Evolutionary conservation across 2,113 vertebrate genomes (phyloP), one percentile per base, ranked within the genome.

Genomic region (Oreochromis tanganicae): DNA sequence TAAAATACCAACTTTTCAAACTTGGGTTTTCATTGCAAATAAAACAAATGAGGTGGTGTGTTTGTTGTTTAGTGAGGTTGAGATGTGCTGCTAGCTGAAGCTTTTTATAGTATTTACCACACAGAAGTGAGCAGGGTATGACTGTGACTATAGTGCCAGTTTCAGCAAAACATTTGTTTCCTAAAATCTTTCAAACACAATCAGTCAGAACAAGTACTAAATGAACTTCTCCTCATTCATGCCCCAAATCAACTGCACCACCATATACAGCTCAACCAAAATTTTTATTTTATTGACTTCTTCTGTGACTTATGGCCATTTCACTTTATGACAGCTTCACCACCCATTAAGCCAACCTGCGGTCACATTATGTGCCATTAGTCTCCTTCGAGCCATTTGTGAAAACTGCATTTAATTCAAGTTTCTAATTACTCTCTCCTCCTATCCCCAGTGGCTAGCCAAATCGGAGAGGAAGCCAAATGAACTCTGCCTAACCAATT

Each of bases 401-500:
- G 73, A 93, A 89, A 90, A 90, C 81, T 87, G 86, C 87, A 83
- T 93, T 95, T 92, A 93, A 91, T 91, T 92, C 7, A 21, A 90
- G 68, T 92, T 92, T 88, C 89, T 95, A 94, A 95, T 94, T 94
- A 93, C 90, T 89, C 88, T 81, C 91, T 80, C 81, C 86, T 87
- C 84, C 87, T 59, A 84, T 92, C 88, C 92, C 94, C 92, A 82
- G 89, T 88, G 93, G 94, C 92, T 80, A 86, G 89, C 88, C 90
- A 91, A 95, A 95, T 93, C 89, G 29, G 83, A 90, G 80, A 93
- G 89, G 86, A 88, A 90, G 90, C 83, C 90, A 92, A 92, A 94
- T 93, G 90, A 94, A 92, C 92, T 94, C 92, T 89, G 89, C 94
- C 93, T 89, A 83, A 92, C 93, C 95, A 95, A 95, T 96, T 95